Evolutionary conservation across 2,888 invertebrate genomes (phyloP), one percentile per base, ranked within the genome.

Genomic region (Eurois occulta): DNA sequence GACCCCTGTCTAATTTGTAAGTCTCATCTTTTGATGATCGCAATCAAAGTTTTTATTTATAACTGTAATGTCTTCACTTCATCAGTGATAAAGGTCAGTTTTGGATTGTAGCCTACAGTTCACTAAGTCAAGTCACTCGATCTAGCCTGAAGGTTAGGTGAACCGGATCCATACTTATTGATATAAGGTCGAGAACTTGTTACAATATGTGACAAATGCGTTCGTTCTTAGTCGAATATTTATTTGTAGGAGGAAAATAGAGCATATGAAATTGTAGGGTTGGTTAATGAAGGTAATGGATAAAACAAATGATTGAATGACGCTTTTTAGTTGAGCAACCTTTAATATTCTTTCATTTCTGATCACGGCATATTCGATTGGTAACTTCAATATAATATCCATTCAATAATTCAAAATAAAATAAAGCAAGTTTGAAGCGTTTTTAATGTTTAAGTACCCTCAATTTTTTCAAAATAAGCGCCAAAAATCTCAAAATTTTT

Each of bases 141-240:
- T 83, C 68, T 76, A 65, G 28, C 7, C 38, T 71, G 82, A 80
- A 88, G 88, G 88, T 84, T 82, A 84, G 46, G 48, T 66, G 77
- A 85, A 80, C 88, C 88, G 87, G 88, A 87, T 83, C 73, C 41
- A 48, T 69, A 60, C 73, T 77, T 41, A 67, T 65, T 69, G 46
- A 72, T 65, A 58, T 77, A 85, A 87, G 84, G 87, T 87, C 74
- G 87, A 81, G 81, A 76, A 72, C 80, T 76, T 35, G 76, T 65
- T 74, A 77, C 77, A 77, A 79, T 82, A 35, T 60, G 64, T 76
- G 72, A 71, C 71, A 75, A 75, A 74, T 74, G 24, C 35, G 38
- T 55, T 80, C 11, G 32, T 46, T 60, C 28, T 70, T 4, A 6
- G 46, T 60, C 2, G 35, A 60, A 5, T 38, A 66, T 11, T n/a